phyloP scores from a whole-genome alignment of 2,113 vertebrate genomes.

The Sinocyclocheilus anshuiensis region DNA sequence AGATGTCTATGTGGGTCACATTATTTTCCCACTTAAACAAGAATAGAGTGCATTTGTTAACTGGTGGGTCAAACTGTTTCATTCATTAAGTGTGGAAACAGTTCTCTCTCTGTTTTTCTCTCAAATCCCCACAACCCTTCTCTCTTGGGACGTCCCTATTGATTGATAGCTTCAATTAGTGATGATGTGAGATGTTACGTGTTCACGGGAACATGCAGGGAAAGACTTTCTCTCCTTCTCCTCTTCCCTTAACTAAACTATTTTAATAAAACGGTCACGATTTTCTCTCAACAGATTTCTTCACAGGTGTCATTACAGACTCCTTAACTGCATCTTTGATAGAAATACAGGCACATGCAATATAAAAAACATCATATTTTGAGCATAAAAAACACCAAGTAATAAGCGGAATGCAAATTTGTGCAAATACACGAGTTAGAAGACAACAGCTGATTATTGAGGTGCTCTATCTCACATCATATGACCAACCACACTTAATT shows the following conservation, averaged over 20 bases:
- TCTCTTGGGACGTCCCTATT: conserved; percentile 61
- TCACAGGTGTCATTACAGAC: not conserved
- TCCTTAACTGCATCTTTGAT: not conserved
- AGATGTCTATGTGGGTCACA: conserved; percentile 30
- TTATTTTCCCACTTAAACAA: conserved; percentile 41
- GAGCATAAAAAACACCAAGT: not conserved
- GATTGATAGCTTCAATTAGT: conserved; percentile 77
- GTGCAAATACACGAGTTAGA: not conserved
- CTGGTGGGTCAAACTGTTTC: conserved; percentile 45
- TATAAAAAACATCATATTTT: not conserved
- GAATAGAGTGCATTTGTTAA: conserved; percentile 47
- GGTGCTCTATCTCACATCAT: conserved; percentile 6
- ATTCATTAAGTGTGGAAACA: conserved; percentile 38
- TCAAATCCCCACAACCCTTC: conserved; percentile 50
- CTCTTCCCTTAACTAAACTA: not conserved
- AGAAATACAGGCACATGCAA: not conserved
- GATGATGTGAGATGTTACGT: conserved; percentile 43
- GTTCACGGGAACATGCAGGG: conserved; percentile 2
- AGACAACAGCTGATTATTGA: not conserved
- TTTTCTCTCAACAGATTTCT: not conserved
- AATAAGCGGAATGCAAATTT: not conserved
- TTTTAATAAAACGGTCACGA: not conserved
- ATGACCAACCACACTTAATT: conserved; percentile 26
- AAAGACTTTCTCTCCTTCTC: conserved; percentile 8
- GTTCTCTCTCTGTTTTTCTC: not conserved